Base-by-base conservation (phyloP, 1,140 invertebrate species). In the Drosophila yakuba region DNA sequence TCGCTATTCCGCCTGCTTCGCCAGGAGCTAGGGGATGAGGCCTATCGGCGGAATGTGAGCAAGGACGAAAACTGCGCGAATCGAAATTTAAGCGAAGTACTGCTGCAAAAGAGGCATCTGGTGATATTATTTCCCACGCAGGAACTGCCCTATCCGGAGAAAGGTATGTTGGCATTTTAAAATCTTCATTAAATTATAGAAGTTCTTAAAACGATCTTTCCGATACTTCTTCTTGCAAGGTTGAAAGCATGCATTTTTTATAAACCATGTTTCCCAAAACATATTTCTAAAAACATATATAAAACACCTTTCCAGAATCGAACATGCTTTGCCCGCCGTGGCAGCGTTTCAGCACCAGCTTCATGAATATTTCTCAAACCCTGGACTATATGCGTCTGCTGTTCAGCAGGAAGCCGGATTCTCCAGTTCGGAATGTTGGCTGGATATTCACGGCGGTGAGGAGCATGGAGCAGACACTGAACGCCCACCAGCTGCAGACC, bases 371-470 rank as follows among this genome's bases (percentile, higher is more conserved):
- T 1, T 80, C 88, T 0, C 67, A 92, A 43, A 78, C 81, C 0
- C 54, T 91, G 47, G 88, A 92, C 55, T 88, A 90, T 15, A 91
- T 92, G 91, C 78, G 88, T 5, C 47, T 91, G 3, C 28, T 92
- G 14, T 92, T 92, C 45, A 83, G 86, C 59, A 74, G 60, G 45
- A 91, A 91, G 47, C 47, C 68, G 20, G 68, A 75, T 11, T 85
- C 80, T 1, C 75, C 88, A 0, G 81, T 86, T 0, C 77, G 80
- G 43, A 75, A 91, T 47, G 80, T 90, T 17, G 90, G 91, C 20
- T 92, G 91, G 91, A 75, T 91, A 45, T 92, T 92, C 36, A 68
- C 59, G 4, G 90, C 73, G 0, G 74, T 91, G 3, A 73, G 51
- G 32, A 84, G 84, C 54, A 78, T 92, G 38, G 91, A 92, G 43